A percentile compares a stretch with the other conserved stretches of the same genome.
Conservation (phyloP, 2,888 invertebrate species). For the Gastracanthus pulcherrimus region DNA sequence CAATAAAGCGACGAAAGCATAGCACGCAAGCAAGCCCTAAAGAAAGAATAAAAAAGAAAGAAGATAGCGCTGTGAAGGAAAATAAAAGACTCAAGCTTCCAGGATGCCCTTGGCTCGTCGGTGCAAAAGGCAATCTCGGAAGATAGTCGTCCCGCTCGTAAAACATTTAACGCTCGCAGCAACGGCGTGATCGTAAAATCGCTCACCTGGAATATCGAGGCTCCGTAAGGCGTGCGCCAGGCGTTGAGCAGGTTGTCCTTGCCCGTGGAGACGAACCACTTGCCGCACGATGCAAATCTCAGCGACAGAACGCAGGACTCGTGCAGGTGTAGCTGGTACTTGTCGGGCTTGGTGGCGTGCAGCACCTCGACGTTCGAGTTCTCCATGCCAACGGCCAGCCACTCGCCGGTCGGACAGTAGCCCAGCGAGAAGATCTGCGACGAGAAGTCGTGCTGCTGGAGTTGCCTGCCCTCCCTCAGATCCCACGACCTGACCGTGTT, state of each 20-base stretch:
- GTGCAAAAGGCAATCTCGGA: constrained; percentile 15
- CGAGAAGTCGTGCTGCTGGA: constrained; percentile 95
- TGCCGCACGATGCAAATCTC: constrained; percentile 94
- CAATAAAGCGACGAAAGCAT: constrained; percentile 47
- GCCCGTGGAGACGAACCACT: constrained; percentile 97
- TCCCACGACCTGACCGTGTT: constrained; percentile 97
- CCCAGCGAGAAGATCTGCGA: constrained; percentile 96
- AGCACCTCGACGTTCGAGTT: constrained; percentile 96
- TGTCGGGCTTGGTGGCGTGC: constrained; percentile 92
- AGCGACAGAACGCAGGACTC: constrained; percentile 97
- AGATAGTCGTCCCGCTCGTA: constrained; percentile 13
- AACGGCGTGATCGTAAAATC: constrained; percentile 30
- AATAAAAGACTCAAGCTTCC: constrained; percentile 9
- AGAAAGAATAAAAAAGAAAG: constrained; percentile 11
- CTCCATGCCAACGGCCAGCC: constrained; percentile 98
- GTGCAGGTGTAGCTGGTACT: constrained; percentile 96
- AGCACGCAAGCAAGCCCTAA: constrained; percentile 10
- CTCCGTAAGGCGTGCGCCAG: constrained; percentile 97
- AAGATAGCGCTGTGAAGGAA: neutral
- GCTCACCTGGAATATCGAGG: constrained; percentile 94
- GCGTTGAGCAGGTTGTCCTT: constrained; percentile 96
- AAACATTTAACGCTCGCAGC: constrained; percentile 10
- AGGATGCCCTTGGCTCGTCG: neutral
- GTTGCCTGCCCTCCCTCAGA: constrained; percentile 91
- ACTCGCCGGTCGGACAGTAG: constrained; percentile 96